These are phyloP conservation scores for Porites evermanni DNA, from an alignment of 92 coral and sea anemone species.

Conservation along the genomic window DNA sequence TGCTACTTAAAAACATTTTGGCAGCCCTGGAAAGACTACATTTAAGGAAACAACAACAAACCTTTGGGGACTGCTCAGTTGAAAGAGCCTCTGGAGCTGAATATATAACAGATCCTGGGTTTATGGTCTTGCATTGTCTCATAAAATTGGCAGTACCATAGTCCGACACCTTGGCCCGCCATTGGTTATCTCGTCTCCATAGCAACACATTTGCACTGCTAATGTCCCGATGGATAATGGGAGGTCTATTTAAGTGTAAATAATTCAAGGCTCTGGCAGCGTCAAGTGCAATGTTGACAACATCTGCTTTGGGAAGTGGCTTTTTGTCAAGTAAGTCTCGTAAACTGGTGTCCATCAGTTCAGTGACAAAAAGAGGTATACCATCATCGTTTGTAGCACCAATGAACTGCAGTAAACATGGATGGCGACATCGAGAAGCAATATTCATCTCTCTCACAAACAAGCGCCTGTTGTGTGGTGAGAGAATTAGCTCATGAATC, in stretches of 20 bases:
- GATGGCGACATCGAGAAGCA: conserved; percentile 95
- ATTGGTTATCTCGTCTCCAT: conserved; percentile 86
- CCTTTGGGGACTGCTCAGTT: conserved; percentile 90
- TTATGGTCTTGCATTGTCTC: conserved; percentile 90
- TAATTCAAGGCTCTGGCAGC: conserved; percentile 90
- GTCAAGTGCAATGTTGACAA: conserved; percentile 75
- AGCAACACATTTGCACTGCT: conserved; percentile 98
- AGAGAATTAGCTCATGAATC: conserved; percentile 89
- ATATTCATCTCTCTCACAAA: conserved; percentile 95
- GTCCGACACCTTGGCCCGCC: conserved; percentile 96
- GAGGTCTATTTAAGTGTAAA: conserved; percentile 89
- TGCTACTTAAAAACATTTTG: too few species aligned
- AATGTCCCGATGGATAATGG: conserved; percentile 95
- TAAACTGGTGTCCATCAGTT: conserved; percentile 85
- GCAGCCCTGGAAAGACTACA: too few species aligned
- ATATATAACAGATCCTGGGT: conserved; percentile 90
- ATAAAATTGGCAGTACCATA: conserved; percentile 97
- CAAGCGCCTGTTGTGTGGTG: conserved; percentile 91
- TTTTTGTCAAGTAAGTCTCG: conserved; percentile 78
- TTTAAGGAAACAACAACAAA: conserved; percentile 21
- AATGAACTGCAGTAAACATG: conserved; percentile 88
- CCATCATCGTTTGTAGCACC: conserved; percentile 96
- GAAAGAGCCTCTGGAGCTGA: conserved; percentile 97
- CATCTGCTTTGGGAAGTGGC: conserved; percentile 66
- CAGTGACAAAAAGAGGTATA: conserved; percentile 86